Conservation (phyloP, 2,888 invertebrate species). For the Drosophila robusta region DNA sequence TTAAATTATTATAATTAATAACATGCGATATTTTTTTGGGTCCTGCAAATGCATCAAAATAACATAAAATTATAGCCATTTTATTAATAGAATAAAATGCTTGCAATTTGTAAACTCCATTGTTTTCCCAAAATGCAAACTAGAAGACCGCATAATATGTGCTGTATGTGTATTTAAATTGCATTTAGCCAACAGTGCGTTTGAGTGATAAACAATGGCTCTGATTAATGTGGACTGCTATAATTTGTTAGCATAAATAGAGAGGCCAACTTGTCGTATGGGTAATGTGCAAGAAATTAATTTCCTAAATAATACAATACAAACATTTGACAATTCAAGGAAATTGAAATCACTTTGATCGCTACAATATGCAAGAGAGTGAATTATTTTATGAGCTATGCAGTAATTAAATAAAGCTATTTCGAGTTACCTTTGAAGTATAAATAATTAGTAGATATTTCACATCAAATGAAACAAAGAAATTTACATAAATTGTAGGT, state of each 20-base stretch:
- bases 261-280: constrained; percentile 5
- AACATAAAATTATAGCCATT: too few relatives aligned
- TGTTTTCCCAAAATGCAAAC: too few relatives aligned
- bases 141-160: too few relatives aligned
- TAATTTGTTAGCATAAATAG: constrained; percentile 2
- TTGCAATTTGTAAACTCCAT: too few relatives aligned
- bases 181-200: constrained; percentile 1
- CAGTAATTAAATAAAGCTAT: neutral
- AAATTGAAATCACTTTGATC: constrained; percentile 5
- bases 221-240: constrained; percentile 10
- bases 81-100: too few relatives aligned
- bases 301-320: constrained; percentile 4
- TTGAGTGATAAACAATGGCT: constrained; percentile 16
- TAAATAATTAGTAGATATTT: neutral
- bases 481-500: too few relatives aligned
- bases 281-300: constrained; percentile 15
- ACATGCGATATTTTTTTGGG: too few relatives aligned
- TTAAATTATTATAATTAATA: too few relatives aligned
- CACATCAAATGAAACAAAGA: neutral
- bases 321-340: constrained; percentile 21
- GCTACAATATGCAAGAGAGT: neutral
- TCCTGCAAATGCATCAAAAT: too few relatives aligned
- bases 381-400: neutral
- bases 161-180: neutral
- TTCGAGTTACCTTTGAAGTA: neutral